Base-by-base conservation (phyloP, 2,113 vertebrate genomes). In the Philantomba maxwellii region DNA sequence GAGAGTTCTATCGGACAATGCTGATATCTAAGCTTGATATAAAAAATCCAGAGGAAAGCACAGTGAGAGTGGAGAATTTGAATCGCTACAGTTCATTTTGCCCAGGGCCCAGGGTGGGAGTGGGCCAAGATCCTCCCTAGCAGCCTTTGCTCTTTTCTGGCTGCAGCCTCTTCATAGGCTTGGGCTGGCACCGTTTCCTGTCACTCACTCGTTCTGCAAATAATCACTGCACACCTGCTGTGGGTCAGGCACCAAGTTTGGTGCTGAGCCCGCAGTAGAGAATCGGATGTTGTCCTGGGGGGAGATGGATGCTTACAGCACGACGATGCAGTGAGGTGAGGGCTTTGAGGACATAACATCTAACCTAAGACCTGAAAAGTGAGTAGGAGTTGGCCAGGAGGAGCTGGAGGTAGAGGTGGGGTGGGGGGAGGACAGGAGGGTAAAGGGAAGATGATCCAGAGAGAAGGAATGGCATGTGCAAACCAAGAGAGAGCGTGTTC, bases 361-460 rank as follows among this genome's bases (percentile, higher is more conserved):
- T 78, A 60, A 83, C 45, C 14, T n/a, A 49, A 87, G 57, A 51
- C 30, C 25, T 86, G 47, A 78, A 62, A 81, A 89, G 39, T 30
- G 36, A 81, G 33, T 28, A 15, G 45, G 51, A 14, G 12, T 62
- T 80, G 57, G 49, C 33, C 28, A 78, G 23, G 36, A 47, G 43
- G 70, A 78, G 85, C 23, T 66, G 57, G 36, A 7, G 25, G 53
- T 43, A 23, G 62, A 28, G 21, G 7, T 21, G 19, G 9, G 16
- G n/a, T 19, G 1, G 10, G 2, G 5, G 5, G 12, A 1, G 2
- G n/a, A 36, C 0, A 7, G 39, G 26, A 47, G 77, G 21, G 36
- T 45, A 30, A 64, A 94, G 33, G 55, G 23, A 66, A 51, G n/a
- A 5, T n/a, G 7, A 36, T 82, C 85, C 92, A 77, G 75, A 60